phyloP scores from a whole-genome alignment of 2,113 vertebrate genomes.

The Cebidichthys violaceus region DNA sequence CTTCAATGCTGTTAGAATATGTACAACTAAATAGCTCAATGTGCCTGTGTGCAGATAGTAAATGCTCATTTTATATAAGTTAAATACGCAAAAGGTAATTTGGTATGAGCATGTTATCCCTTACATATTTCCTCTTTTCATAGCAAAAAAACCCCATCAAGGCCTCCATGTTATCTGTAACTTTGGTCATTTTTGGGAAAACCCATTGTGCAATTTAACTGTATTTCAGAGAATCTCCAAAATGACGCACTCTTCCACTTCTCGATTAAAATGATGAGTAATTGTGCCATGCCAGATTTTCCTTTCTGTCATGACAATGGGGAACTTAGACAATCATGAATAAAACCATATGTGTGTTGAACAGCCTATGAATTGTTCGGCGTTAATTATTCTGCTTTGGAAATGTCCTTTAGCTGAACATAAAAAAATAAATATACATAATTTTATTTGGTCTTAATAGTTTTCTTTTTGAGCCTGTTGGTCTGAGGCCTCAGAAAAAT shows the following conservation, averaged over 20 bases:
- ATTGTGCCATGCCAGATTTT: slow-evolving; percentile 10
- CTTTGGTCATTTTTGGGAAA: slow-evolving; percentile 34
- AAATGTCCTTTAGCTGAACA: not conserved
- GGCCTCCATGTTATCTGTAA: not conserved
- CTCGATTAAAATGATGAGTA: slow-evolving; percentile 17
- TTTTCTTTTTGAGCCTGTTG: slow-evolving; percentile 3
- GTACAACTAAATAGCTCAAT: slow-evolving; percentile 63
- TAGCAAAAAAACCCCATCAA: not conserved
- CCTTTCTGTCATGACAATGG: not conserved
- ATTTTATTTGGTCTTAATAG: not conserved
- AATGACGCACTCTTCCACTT: slow-evolving; percentile 4
- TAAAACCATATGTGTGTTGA: slow-evolving; percentile 6
- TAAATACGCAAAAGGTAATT: slow-evolving; percentile 44
- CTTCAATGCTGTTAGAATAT: slow-evolving; percentile 47
- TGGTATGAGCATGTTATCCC: slow-evolving; percentile 24
- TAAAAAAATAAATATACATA: not conserved
- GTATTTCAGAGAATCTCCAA: not conserved
- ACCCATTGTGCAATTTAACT: slow-evolving; percentile 10
- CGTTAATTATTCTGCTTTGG: not conserved
- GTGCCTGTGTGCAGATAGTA: slow-evolving; percentile 42
- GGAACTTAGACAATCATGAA: not conserved
- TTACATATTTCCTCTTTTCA: slow-evolving; percentile 23
- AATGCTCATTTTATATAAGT: slow-evolving; percentile 50
- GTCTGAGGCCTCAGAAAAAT: slow-evolving; percentile 26
- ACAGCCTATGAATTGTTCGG: not conserved